Evolutionary conservation across 2,113 vertebrate genomes (phyloP).

Genomic region (Salvelinus alpinus): DNA sequence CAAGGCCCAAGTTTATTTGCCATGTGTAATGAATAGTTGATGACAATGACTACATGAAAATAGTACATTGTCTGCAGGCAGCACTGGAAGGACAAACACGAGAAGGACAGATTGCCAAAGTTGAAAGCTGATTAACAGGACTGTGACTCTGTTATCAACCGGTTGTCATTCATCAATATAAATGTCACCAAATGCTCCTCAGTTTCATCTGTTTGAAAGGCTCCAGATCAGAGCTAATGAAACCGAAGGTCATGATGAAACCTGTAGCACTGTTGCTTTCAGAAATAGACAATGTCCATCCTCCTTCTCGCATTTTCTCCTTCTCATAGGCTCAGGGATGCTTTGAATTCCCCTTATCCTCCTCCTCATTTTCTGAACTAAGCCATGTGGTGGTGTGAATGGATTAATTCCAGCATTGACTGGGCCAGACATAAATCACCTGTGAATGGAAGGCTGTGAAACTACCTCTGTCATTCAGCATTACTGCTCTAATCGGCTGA

Average conservation of each 20-base stretch:
- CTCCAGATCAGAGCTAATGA: not conserved
- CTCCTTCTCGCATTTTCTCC: slow-evolving; percentile 14
- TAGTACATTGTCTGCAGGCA: too few species aligned
- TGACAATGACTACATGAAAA: too few species aligned
- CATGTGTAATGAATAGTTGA: too few species aligned
- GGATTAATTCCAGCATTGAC: slow-evolving; percentile 50
- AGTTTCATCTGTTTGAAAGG: not conserved
- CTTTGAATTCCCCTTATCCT: slow-evolving; percentile 41
- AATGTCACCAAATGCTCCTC: not conserved
- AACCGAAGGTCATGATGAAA: slow-evolving; percentile 5
- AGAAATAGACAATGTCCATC: slow-evolving; percentile 21
- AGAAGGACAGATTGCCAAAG: too few species aligned
- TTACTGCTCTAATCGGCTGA: slow-evolving; percentile 37
- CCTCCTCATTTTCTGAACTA: slow-evolving; percentile 22
- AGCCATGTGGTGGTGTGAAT: slow-evolving; percentile 27
- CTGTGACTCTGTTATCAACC: too few species aligned
- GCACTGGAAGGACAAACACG: too few species aligned
- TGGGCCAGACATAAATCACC: slow-evolving; percentile 44
- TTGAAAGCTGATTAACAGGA: too few species aligned
- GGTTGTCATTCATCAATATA: not conserved
- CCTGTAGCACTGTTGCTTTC: slow-evolving; percentile 33
- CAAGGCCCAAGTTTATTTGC: too few species aligned
- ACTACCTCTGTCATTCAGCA: slow-evolving; percentile 53
- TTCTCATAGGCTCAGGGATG: slow-evolving; percentile 11
- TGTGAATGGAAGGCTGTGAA: slow-evolving; percentile 39